These are phyloP conservation scores for Columba janthina DNA, from an alignment of 2,113 vertebrate species.

Conservation along the genomic window DNA sequence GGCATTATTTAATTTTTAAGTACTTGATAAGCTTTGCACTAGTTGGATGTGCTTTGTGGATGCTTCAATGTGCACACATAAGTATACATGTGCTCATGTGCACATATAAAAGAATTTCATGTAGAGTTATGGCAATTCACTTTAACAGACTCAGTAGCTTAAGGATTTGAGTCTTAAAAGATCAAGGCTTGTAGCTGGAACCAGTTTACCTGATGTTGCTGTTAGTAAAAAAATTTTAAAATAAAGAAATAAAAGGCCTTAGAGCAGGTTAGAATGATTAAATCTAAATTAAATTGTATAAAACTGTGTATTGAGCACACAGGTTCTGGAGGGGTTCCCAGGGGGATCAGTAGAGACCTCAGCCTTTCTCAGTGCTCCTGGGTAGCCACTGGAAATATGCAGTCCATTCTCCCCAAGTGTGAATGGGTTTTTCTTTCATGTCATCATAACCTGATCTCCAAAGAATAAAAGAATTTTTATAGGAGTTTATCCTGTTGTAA, in stretches of 20 bases:
- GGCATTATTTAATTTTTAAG: neutral
- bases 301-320: neutral
- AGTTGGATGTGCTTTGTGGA: neutral
- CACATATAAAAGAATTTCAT: neutral
- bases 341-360: neutral
- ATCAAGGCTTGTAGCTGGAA: neutral
- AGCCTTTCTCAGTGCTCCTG: neutral
- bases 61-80: neutral
- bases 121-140: neutral
- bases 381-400: neutral
- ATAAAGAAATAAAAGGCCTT: neutral
- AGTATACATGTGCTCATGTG: neutral
- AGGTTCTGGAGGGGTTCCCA: neutral
- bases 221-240: neutral
- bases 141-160: neutral
- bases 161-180: neutral
- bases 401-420: neutral
- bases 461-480: neutral
- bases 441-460: neutral
- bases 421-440: neutral
- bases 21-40: neutral
- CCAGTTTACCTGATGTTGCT: neutral
- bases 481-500: neutral
- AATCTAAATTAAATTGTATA: neutral
- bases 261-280: neutral